Conservation (phyloP, 2,113 vertebrate species). For the Sinocyclocheilus grahami region DNA sequence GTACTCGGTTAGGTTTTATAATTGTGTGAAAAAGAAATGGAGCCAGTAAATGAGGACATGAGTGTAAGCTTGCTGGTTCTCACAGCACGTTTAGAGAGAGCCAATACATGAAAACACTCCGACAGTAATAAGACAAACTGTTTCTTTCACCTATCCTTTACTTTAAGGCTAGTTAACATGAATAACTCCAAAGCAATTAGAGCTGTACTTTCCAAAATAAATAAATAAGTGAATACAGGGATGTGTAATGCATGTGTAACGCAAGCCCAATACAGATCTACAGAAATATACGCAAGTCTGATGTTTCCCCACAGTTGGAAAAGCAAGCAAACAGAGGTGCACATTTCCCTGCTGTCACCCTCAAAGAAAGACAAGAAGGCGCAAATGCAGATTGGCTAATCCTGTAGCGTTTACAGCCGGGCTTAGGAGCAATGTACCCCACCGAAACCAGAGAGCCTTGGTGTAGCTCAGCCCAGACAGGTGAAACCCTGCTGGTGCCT, state of each 20-base stretch:
- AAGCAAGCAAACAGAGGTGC: conserved; percentile 35
- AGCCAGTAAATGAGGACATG: conserved; percentile 31
- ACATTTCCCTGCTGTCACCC: conserved; percentile 42
- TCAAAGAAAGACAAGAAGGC: conserved; percentile 51
- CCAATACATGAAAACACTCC: neutral
- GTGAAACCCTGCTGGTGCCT: conserved; percentile 59
- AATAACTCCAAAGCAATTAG: too few species aligned
- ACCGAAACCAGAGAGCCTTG: conserved; percentile 61
- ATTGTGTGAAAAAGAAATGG: conserved; percentile 63
- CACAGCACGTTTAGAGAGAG: neutral
- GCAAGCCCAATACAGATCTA: neutral
- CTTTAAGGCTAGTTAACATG: neutral
- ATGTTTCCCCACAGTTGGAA: conserved; percentile 14
- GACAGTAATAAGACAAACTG: neutral
- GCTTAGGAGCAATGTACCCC: conserved; percentile 46
- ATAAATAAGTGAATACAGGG: too few species aligned
- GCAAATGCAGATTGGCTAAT: conserved; percentile 58
- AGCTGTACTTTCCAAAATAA: neutral
- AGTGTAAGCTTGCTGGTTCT: conserved; percentile 41
- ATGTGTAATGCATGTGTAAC: too few species aligned
- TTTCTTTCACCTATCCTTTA: conserved; percentile 12
- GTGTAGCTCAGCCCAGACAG: conserved; percentile 63
- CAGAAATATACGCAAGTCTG: neutral
- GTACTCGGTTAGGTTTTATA: conserved; percentile 35
- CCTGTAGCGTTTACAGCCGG: conserved; percentile 61